Conservation (phyloP, 2,113 vertebrate genomes). For the Steatornis caripensis region DNA sequence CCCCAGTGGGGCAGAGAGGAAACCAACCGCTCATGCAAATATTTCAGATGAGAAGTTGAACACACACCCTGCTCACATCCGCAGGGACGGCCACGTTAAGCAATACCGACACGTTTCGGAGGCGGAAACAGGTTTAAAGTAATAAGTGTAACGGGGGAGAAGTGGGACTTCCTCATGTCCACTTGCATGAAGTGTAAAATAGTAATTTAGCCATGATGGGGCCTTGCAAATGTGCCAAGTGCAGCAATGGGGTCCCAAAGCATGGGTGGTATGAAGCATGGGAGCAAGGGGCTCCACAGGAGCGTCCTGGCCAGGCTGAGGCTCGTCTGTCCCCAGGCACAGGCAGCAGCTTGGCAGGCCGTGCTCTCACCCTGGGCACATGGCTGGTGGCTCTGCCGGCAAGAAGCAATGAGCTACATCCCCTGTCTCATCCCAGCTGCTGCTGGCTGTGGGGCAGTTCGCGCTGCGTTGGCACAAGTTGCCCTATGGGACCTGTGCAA, state of each 20-base stretch:
- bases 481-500: neutral
- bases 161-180: neutral
- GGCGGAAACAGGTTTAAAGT: neutral
- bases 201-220: neutral
- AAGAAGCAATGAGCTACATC: neutral
- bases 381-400: neutral
- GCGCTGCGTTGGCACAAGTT: fast-evolving
- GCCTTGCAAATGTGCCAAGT: neutral
- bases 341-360: fast-evolving
- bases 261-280: fast-evolving
- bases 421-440: neutral
- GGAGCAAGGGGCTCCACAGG: neutral
- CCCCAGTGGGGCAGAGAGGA: neutral
- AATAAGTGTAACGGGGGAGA: neutral
- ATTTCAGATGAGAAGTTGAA: slow-evolving; percentile 4
- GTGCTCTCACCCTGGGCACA: fast-evolving
- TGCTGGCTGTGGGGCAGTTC: fast-evolving
- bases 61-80: slow-evolving; percentile 4
- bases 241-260: neutral
- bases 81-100: fast-evolving
- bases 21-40: slow-evolving; percentile 43
- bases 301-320: neutral
- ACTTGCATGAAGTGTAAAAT: neutral
- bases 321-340: neutral
- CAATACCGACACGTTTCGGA: fast-evolving